Conservation (phyloP, 2,888 invertebrate species). For the Macroteleia sp. region DNA sequence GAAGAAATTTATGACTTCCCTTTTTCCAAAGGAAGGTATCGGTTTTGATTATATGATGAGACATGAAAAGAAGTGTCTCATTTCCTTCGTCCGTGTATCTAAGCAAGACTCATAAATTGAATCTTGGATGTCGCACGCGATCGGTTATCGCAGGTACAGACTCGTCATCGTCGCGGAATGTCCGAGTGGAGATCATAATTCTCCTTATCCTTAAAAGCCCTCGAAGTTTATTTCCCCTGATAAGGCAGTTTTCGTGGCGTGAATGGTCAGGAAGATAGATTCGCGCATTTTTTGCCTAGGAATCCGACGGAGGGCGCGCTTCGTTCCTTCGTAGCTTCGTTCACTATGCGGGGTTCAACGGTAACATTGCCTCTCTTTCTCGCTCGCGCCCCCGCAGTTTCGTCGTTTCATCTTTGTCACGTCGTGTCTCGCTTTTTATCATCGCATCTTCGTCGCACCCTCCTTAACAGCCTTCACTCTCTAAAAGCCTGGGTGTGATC, state of each 20-base stretch:
- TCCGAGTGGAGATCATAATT: conserved; percentile 44
- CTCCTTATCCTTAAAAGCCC: conserved; percentile 54
- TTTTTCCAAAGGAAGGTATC: no score
- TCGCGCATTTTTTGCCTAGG: conserved; percentile 34
- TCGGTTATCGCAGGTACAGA: conserved; percentile 3
- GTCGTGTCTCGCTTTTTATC: conserved; percentile 1
- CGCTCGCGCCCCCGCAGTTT: no score
- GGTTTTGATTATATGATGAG: no score
- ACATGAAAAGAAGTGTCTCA: no score
- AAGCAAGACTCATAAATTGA: no score
- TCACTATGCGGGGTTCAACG: no score
- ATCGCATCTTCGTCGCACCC: conserved; percentile 75
- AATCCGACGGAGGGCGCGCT: conserved; percentile 27
- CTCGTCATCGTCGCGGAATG: conserved; percentile 40
- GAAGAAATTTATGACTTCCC: no score
- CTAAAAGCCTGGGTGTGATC: conserved; percentile 87
- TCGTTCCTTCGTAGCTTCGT: no score
- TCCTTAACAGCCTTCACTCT: conserved; percentile 86
- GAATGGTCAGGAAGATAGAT: conserved; percentile 47
- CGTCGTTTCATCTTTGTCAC: no score
- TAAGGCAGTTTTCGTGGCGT: conserved; percentile 35
- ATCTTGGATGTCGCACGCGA: no score
- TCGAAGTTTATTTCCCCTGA: conserved; percentile 52
- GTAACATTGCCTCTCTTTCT: no score
- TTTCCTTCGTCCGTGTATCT: no score